Base-by-base conservation (phyloP, 2,888 invertebrate genomes). In the Bugulina stolonifera region DNA sequence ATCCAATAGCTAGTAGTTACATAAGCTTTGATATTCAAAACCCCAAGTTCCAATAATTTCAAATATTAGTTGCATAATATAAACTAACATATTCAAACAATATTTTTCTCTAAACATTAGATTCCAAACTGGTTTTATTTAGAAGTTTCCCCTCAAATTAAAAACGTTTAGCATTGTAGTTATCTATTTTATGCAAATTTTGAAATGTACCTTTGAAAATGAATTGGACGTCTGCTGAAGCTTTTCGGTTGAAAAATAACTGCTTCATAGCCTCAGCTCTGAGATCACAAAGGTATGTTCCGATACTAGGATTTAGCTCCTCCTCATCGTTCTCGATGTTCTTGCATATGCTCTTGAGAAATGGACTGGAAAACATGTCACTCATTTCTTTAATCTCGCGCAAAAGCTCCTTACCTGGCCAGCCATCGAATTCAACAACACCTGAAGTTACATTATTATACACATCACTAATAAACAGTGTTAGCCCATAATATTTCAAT, bases 301-400 rank as follows among this genome's bases (percentile, higher is more conserved):
- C 81, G 34, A 81, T 82, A 73, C 81, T 81, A 1, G 82, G 81
- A 74, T 82, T 82, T 18, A 82, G 76, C 57, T 80, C 80, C 5
- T 81, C 82, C 54, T 81, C 79, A 18, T 80, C 81, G 2, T 75
- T 78, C 10, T 76, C 71, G 10, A 78, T 73, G 72, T 82, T 82
- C 2, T 71, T 73, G 74, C 82, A 82, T 29, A 81, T 80, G 1
- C 80, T 79, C 71, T 78, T 74, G n/a, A 82, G 74, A 27, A 79
- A 75, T 0, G 77, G 73, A 64, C 81, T 73, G 71, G 78, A 75
- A 72, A 81, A 82, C 5, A 79, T 75, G 25, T 74, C 74, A 0
- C 79, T 77, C 10, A 80, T 77, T 14, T 77, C 74, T 2, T 71
- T 74, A 25, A 82, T 72, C 1, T 80, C 78, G 1, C 77, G 71